These are phyloP conservation scores for Malurus splendens DNA, from an alignment of 2,797 vertebrate species.

Conservation along the genomic window DNA sequence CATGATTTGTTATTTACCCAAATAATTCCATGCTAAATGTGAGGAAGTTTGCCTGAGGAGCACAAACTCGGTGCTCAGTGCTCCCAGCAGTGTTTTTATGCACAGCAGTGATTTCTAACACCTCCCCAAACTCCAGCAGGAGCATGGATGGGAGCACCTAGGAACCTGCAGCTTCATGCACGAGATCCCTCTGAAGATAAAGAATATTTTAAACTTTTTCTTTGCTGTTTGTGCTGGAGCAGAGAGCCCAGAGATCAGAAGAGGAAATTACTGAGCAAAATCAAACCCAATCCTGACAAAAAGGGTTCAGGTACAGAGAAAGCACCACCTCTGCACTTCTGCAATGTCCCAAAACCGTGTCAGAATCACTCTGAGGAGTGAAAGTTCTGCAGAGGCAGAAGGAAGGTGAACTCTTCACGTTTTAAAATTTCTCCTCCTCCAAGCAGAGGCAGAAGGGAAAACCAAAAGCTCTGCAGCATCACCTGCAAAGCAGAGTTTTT, in stretches of 20 bases:
- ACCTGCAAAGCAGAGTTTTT: background rate
- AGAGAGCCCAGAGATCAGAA: background rate
- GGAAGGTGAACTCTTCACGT: background rate
- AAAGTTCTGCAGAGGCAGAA: background rate
- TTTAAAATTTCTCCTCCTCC: background rate
- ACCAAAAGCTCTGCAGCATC: background rate
- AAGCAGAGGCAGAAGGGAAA: background rate
- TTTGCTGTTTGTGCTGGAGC: background rate
- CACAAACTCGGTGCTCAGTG: background rate
- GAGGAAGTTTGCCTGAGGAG: background rate
- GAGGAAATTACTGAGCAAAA: background rate
- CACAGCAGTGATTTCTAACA: background rate
- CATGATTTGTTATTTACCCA: background rate
- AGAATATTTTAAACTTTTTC: background rate
- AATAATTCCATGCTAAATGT: background rate
- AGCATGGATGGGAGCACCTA: background rate
- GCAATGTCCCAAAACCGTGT: rapidly evolving
- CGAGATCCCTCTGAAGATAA: background rate
- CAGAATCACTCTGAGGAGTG: background rate
- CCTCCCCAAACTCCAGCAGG: background rate
- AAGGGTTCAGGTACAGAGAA: background rate
- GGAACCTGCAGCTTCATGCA: background rate
- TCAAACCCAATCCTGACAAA: background rate
- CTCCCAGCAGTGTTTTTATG: background rate
- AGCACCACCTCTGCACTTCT: background rate